These are phyloP conservation scores for Eupithecia subfuscata DNA, from an alignment of 2,888 invertebrate genomes.

Conservation along the genomic window DNA sequence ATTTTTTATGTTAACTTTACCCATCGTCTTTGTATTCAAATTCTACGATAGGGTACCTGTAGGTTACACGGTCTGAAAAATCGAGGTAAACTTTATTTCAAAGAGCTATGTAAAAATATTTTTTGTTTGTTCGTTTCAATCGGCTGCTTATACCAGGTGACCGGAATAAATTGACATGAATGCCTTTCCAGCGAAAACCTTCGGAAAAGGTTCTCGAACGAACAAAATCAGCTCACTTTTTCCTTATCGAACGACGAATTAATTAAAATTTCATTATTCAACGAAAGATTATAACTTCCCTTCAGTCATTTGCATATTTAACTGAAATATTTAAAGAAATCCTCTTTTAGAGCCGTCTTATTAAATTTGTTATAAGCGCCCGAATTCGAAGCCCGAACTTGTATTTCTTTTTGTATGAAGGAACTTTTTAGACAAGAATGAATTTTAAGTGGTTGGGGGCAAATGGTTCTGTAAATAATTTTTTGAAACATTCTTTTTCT, in stretches of 20 bases:
- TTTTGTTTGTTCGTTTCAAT: conserved; percentile 5
- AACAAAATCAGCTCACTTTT: conserved; percentile 42
- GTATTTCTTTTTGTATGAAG: conserved; percentile 61
- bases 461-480: conserved; percentile 55
- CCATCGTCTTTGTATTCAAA: too few relatives aligned
- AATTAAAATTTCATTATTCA: conserved; percentile 75
- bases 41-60: too few relatives aligned
- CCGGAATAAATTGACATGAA: conserved; percentile 12
- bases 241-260: conserved; percentile 62
- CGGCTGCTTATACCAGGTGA: conserved; percentile 8
- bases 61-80: too few relatives aligned
- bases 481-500: conserved; percentile 42
- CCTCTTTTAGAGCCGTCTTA: conserved; percentile 66
- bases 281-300: conserved; percentile 73
- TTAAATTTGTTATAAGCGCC: conserved; percentile 73
- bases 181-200: conserved; percentile 4
- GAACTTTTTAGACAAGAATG: conserved; percentile 59
- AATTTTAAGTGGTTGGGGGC: conserved; percentile 60
- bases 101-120: not conserved
- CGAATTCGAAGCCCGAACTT: conserved; percentile 51
- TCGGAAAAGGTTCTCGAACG: conserved; percentile 19
- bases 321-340: conserved; percentile 72
- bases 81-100: conserved; percentile 13
- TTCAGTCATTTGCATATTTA: conserved; percentile 73
- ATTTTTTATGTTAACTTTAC: too few relatives aligned